Percentiles rank a stretch among this genome's conserved stretches.
phyloP scores from a whole-genome alignment of 2,888 invertebrate species.

The Steinernema scapterisci region DNA sequence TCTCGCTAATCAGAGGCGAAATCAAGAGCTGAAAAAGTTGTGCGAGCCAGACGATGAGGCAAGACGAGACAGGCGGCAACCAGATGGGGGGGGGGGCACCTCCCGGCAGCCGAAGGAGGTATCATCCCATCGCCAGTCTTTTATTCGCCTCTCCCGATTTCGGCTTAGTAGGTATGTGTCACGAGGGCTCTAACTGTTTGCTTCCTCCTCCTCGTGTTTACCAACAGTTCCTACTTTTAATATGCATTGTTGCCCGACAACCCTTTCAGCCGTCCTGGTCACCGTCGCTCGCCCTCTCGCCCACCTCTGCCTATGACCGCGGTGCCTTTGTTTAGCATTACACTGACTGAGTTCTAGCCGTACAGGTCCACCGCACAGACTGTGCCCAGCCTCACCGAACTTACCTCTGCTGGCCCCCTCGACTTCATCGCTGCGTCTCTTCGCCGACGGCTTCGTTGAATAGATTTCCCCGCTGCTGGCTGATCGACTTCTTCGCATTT shows the following conservation, averaged over 20 bases:
- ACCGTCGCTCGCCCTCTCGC: background rate
- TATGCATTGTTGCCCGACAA: background rate
- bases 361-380: background rate
- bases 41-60: background rate
- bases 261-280: too few relatives aligned
- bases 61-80: background rate
- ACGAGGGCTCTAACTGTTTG: constrained; percentile 9
- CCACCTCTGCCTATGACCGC: background rate
- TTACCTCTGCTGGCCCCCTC: background rate
- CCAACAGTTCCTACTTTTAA: constrained; percentile 1
- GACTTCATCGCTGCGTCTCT: background rate
- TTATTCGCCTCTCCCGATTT: background rate
- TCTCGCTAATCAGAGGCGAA: constrained; percentile 15
- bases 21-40: constrained; percentile 8
- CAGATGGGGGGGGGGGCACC: background rate
- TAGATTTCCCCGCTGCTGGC: constrained; percentile 21
- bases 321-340: background rate
- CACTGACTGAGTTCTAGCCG: background rate
- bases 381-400: background rate
- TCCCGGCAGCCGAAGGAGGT: too few relatives aligned
- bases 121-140: background rate
- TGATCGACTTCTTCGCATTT: constrained; percentile 29
- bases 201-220: constrained; percentile 9
- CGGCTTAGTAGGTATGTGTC: background rate
- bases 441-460: background rate